Evolutionary conservation across 2,888 invertebrate species (phyloP), one percentile per base, ranked within the genome.

Genomic region (Dascillus cervinus): DNA sequence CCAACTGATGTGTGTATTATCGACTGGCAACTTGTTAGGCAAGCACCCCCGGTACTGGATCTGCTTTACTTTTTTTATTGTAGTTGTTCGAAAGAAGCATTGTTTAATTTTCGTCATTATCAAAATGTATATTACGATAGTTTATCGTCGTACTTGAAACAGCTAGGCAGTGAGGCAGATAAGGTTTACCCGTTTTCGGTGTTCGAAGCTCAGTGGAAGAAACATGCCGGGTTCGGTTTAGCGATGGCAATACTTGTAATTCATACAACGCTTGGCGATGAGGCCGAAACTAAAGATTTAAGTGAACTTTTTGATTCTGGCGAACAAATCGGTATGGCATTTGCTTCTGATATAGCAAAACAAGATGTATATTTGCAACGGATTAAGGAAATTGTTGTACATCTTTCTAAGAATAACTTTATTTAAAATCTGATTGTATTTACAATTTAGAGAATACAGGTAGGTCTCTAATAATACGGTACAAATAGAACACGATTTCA

Each of bases 41-140:
- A 36, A 4, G 47, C 40, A 3, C 44, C 49, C 12, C 55, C 56
- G 1, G 55, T 50, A 3, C 36, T 44, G 14, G 64, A 64, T 32
- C 28, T 64, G 20, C 41, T 54, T 3, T 61, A 63, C 36, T 49
- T 54, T 39, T 42, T 64, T 5, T 60, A 55, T 33, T 53, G 53
- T 3, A 55, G 55, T 15, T 49, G 51, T 4, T 40, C 49, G 2
- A 51, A 50, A 24, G 45, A 52, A 8, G 32, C 51, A 8, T 45
- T 60, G 3, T 37, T 49, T 21, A 39, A 56, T 13, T 49, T 52
- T 4, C 50, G 62, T 13, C 28, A 50, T 11, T 48, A 55, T 13
- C 34, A 63, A 4, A 33, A 48, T 13, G 37, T 52, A 9, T 64
- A 64, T 39, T 43, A 62, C 37, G 35, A 52, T 11, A 50, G 52